A percentile compares a stretch with the other conserved stretches of the same genome.
Evolutionary conservation across 2,113 vertebrate species (phyloP).

Genomic region (Platichthys flesus): DNA sequence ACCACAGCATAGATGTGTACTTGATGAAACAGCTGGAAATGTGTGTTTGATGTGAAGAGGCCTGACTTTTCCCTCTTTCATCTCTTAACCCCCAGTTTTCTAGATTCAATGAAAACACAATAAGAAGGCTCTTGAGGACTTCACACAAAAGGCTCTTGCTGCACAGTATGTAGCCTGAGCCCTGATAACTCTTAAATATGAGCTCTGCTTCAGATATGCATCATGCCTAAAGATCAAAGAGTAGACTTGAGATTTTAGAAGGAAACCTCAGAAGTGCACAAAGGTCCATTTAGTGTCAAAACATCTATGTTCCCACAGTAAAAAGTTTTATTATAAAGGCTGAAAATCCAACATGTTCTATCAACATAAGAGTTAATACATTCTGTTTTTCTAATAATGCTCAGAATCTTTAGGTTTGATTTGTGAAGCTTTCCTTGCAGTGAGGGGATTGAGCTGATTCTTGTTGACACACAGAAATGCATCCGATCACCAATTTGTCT

Average conservation of each 20-base stretch:
- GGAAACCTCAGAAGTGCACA: background rate
- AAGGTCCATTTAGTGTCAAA: background rate
- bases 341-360: background rate
- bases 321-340: background rate
- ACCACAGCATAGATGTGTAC: constrained; percentile 1
- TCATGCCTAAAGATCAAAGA: background rate
- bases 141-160: background rate
- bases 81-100: background rate
- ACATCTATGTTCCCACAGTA: no score
- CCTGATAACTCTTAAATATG: background rate
- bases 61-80: background rate
- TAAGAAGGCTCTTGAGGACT: background rate
- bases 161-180: background rate
- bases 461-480: no score
- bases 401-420: background rate
- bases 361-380: background rate
- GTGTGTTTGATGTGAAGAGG: constrained; percentile 1
- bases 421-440: background rate
- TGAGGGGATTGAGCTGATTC: no score
- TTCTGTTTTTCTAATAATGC: background rate
- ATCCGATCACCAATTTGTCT: background rate
- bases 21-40: constrained; percentile 22
- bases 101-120: background rate
- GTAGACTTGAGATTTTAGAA: no score
- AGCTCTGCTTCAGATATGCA: background rate